phyloP scores from a whole-genome alignment of 1,140 invertebrate genomes.

The Conopomorpha cramerella region DNA sequence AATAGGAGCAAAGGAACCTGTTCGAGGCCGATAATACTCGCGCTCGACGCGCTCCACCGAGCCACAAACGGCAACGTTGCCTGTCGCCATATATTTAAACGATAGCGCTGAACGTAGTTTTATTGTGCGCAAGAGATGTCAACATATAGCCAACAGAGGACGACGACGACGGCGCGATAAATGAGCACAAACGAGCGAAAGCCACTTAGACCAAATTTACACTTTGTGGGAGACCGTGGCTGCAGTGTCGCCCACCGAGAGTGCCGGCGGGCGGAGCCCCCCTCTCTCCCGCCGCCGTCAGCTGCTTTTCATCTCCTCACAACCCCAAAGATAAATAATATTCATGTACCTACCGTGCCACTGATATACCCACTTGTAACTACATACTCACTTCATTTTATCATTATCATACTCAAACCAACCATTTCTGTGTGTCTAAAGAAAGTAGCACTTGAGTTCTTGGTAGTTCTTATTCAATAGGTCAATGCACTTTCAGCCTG shows the following conservation, averaged over 20 bases:
- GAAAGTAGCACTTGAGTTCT: no score
- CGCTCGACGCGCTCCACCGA: slow-evolving; percentile 27
- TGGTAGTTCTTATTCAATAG: slow-evolving; percentile 44
- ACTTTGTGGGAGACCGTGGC: slow-evolving; percentile 50
- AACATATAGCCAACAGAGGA: slow-evolving; percentile 38
- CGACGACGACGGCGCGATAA: slow-evolving; percentile 34
- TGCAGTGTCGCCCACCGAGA: slow-evolving; percentile 19
- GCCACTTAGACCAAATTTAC: slow-evolving; percentile 55
- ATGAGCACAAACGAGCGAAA: slow-evolving; percentile 50
- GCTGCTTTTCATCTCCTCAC: no score
- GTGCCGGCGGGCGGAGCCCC: slow-evolving; percentile 13
- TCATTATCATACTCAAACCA: no score
- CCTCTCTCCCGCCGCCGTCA: slow-evolving; percentile 22
- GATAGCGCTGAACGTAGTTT: slow-evolving; percentile 40
- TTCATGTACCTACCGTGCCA: no score
- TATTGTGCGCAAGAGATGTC: slow-evolving; percentile 32
- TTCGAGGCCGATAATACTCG: slow-evolving; percentile 34
- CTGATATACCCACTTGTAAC: no score
- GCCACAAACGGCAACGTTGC: slow-evolving; percentile 37
- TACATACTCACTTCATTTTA: no score
- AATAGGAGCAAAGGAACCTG: slow-evolving; percentile 52
- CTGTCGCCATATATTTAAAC: slow-evolving; percentile 46
- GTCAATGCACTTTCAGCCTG: slow-evolving; percentile 56
- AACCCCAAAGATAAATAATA: no score
- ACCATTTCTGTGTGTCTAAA: no score